These are phyloP conservation scores for Idaea aversata DNA, from an alignment of 2,888 invertebrate species.

Conservation along the genomic window DNA sequence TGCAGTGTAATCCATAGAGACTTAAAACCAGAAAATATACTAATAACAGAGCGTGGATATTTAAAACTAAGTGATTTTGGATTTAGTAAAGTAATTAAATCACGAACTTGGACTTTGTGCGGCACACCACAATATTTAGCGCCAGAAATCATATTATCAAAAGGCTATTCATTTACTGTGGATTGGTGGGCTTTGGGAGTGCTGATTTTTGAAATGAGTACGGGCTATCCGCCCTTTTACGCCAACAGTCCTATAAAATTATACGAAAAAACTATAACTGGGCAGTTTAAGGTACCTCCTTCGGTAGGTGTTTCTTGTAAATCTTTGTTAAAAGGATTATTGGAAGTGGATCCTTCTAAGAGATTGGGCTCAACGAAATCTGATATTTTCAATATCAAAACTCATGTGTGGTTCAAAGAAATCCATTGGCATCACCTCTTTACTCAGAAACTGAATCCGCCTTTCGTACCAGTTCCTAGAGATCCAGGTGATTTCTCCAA, in stretches of 20 bases:
- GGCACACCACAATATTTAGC: slow-evolving; percentile 98
- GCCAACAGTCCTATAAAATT: slow-evolving; percentile 92
- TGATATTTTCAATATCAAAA: slow-evolving; percentile 94
- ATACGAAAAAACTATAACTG: slow-evolving; percentile 95
- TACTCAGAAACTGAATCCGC: slow-evolving; percentile 84
- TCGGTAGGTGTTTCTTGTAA: slow-evolving; percentile 89
- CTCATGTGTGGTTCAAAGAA: slow-evolving; percentile 91
- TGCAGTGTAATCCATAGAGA: slow-evolving; percentile 93
- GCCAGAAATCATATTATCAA: slow-evolving; percentile 92
- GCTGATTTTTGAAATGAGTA: slow-evolving; percentile 91
- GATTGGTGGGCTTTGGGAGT: slow-evolving; percentile 98
- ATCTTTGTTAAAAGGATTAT: slow-evolving; percentile 87
- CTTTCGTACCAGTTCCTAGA: slow-evolving; percentile 78
- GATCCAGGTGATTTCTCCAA: slow-evolving; percentile 82
- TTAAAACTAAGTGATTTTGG: slow-evolving; percentile 94
- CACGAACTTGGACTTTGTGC: slow-evolving; percentile 93
- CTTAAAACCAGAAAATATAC: slow-evolving; percentile 93
- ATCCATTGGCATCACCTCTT: slow-evolving; percentile 91
- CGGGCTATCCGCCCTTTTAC: slow-evolving; percentile 95
- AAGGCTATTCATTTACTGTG: slow-evolving; percentile 93
- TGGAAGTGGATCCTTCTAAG: slow-evolving; percentile 79
- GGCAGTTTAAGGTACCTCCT: slow-evolving; percentile 89
- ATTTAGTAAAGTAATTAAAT: slow-evolving; percentile 89
- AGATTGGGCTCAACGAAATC: slow-evolving; percentile 93
- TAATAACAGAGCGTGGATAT: slow-evolving; percentile 87